Base-by-base conservation (phyloP, 2,113 vertebrate genomes). In the Psilopogon haemacephalus region DNA sequence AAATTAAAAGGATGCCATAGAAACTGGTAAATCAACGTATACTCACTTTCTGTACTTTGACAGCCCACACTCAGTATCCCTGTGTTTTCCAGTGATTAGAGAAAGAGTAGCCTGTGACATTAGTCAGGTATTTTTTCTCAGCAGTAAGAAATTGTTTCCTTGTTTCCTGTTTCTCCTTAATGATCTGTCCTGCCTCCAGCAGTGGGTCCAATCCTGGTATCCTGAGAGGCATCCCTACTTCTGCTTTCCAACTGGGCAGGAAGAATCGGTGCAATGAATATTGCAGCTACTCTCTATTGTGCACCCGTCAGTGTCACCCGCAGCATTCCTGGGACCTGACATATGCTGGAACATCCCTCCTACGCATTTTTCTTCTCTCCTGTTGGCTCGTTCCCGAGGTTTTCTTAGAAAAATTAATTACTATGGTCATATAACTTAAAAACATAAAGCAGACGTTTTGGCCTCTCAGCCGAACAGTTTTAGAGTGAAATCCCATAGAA, bases 221-320 rank as follows among this genome's bases (percentile, higher is more conserved):
- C 63, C 46, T 2, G 0, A 80, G 82, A 3, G 0, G 15, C 35
- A 26, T 56, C 52, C 46, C 60, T 20, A 2, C 52, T 55, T 46
- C 23, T 0, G 0, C 0, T 0, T 0, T 1, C 38, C 62, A 60
- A 64, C 52, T 8, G 7, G 65, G 60, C 56, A 64, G 60, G 32
- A 32, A 83, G 60, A 73, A 72, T 26, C 1, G 1, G 37, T 15
- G 64, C 58, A 27, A 69, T 77, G 85, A 80, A 77, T 91, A 94
- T 83, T 74, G 72, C 72, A 85, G 85, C 42, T 69, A 24, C 32
- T 21, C 27, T 75, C 63, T 70, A 27, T n/a, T n/a, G 60, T 28
- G 60, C 72, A 48, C 48, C 33, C 5, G 0, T 83, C 65, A 87
- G 58, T 79, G 71, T 68, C 94, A 87, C 81, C 7, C 6, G 21